Conservation (phyloP, 2,888 invertebrate genomes). For the Eilema sororculum region DNA sequence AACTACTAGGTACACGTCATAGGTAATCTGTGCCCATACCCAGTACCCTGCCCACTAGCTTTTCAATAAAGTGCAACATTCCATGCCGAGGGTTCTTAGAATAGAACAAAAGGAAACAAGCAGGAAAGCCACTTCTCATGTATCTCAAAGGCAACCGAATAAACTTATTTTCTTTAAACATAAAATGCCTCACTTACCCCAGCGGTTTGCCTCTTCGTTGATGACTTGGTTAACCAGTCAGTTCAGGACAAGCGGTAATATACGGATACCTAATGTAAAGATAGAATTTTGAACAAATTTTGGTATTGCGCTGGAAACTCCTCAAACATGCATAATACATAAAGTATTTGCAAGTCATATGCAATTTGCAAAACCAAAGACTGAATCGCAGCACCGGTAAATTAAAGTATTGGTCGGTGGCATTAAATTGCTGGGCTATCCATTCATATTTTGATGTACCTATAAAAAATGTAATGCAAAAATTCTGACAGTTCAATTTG, state of each 20-base stretch:
- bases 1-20: too few relatives aligned
- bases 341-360: background rate
- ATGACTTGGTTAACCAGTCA: background rate
- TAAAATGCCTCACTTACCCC: too few relatives aligned
- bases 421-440: background rate
- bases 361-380: background rate
- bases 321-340: background rate
- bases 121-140: too few relatives aligned
- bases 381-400: background rate
- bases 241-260: background rate
- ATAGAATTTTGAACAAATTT: background rate
- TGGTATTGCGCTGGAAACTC: background rate
- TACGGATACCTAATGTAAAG: background rate
- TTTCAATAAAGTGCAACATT: too few relatives aligned
- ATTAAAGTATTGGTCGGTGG: background rate
- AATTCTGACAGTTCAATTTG: conserved; percentile 16
- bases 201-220: background rate
- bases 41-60: too few relatives aligned
- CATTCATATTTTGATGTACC: background rate
- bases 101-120: too few relatives aligned
- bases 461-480: background rate
- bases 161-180: too few relatives aligned
- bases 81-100: too few relatives aligned
- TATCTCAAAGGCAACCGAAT: too few relatives aligned
- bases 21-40: too few relatives aligned